phyloP scores from a whole-genome alignment of 2,797 vertebrate species.

The Staurois parvus region DNA sequence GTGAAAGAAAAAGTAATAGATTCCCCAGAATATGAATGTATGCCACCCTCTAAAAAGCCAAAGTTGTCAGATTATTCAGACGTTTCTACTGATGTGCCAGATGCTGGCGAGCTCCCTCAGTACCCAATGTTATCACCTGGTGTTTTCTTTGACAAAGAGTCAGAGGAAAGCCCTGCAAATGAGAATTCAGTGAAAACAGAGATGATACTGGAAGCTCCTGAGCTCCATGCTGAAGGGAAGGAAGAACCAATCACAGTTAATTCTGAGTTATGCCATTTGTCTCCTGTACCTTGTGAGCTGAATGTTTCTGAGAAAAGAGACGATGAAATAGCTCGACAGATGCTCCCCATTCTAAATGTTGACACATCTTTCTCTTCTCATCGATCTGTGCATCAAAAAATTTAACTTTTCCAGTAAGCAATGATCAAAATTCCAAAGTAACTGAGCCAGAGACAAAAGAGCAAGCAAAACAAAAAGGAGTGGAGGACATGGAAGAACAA shows the following conservation, averaged over 20 bases:
- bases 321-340: fast-evolving
- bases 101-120: slow-evolving; percentile 62
- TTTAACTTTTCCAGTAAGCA: background rate
- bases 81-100: slow-evolving; percentile 70
- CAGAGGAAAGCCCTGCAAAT: slow-evolving; percentile 63
- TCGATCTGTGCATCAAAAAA: background rate
- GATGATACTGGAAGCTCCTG: slow-evolving; percentile 76
- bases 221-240: slow-evolving; percentile 73
- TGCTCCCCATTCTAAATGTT: background rate
- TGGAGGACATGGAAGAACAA: background rate
- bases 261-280: slow-evolving; percentile 68
- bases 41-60: slow-evolving; percentile 81
- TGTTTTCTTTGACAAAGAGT: slow-evolving; percentile 70
- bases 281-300: slow-evolving; percentile 71
- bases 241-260: slow-evolving; percentile 64
- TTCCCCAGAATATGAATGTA: background rate
- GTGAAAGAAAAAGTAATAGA: slow-evolving; percentile 70
- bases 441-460: background rate
- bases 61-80: slow-evolving; percentile 74
- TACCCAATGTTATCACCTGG: slow-evolving; percentile 68
- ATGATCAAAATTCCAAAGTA: background rate
- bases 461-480: background rate
- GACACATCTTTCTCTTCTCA: background rate
- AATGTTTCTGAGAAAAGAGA: slow-evolving; percentile 53
- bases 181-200: slow-evolving; percentile 78